Evolutionary conservation across 2,888 invertebrate species (phyloP).

Genomic region (Chymomyza fuscimana): DNA sequence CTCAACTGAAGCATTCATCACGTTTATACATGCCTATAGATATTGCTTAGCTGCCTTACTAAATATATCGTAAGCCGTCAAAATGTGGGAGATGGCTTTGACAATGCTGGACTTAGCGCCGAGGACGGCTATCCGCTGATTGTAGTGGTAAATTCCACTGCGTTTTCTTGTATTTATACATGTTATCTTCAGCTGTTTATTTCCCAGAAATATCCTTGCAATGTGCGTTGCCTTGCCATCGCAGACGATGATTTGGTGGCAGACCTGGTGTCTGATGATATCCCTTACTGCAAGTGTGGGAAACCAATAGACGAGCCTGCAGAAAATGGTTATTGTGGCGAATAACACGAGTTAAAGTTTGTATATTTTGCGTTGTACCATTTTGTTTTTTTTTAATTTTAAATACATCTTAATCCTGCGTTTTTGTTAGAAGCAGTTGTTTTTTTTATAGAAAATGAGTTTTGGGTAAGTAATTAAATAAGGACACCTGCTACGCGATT

Average conservation of each 20-base stretch:
- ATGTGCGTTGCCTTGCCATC: constrained; percentile 64
- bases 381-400: constrained; percentile 15
- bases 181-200: not conserved
- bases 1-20: not conserved
- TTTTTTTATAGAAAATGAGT: too few relatives aligned
- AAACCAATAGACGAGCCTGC: constrained; percentile 28
- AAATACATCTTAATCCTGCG: constrained; percentile 14
- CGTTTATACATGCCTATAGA: constrained; percentile 24
- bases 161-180: not conserved
- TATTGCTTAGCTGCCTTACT: constrained; percentile 59
- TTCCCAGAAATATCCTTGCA: constrained; percentile 62
- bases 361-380: not conserved
- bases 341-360: constrained; percentile 25
- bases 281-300: constrained; percentile 45
- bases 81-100: constrained; percentile 40
- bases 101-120: constrained; percentile 54
- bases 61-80: constrained; percentile 65
- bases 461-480: too few relatives aligned
- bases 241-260: constrained; percentile 65
- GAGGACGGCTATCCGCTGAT: constrained; percentile 69
- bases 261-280: constrained; percentile 47
- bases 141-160: constrained; percentile 47
- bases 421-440: not conserved
- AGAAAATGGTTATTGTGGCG: constrained; percentile 16
- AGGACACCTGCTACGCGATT: not conserved